phyloP scores from a whole-genome alignment of 2,888 invertebrate genomes.

The Nasonia oneida region DNA sequence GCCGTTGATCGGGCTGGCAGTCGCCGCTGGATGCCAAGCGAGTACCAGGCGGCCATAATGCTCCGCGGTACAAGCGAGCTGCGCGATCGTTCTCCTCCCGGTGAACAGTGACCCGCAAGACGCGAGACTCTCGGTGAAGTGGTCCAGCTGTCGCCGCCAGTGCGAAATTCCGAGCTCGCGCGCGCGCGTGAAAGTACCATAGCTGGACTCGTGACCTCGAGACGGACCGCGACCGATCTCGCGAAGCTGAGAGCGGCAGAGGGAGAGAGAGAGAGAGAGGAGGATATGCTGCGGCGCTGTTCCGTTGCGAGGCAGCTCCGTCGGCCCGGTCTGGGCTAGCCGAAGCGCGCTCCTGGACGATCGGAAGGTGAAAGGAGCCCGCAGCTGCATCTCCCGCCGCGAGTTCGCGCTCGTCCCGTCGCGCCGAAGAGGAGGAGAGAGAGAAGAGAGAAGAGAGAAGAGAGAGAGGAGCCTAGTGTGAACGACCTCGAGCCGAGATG shows the following conservation, averaged over 20 bases:
- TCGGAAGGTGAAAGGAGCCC: constrained; percentile 60
- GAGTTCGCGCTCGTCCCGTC: constrained; percentile 24
- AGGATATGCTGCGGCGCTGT: constrained; percentile 2
- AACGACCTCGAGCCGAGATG: constrained; percentile 68
- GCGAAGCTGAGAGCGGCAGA: background rate
- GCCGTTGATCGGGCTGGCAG: constrained; percentile 32
- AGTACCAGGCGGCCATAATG: constrained; percentile 70
- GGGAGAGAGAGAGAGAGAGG: background rate
- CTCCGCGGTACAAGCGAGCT: constrained; percentile 67
- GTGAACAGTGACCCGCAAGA: background rate
- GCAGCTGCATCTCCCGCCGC: constrained; percentile 24
- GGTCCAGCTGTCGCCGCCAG: background rate
- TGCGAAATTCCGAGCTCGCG: background rate
- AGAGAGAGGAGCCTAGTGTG: constrained; percentile 52
- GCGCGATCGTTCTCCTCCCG: background rate
- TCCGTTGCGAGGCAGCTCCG: constrained; percentile 30
- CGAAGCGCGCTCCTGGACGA: background rate
- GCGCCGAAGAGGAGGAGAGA: constrained; percentile 10
- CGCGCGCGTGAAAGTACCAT: background rate
- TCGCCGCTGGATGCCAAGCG: constrained; percentile 61
- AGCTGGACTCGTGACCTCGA: constrained; percentile 29
- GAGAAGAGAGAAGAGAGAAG: constrained; percentile 31
- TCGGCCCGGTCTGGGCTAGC: constrained; percentile 26
- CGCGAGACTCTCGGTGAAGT: background rate
- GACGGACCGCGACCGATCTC: background rate